phyloP scores from a whole-genome alignment of 2,888 invertebrate species.

The Hyposoter didymator region DNA sequence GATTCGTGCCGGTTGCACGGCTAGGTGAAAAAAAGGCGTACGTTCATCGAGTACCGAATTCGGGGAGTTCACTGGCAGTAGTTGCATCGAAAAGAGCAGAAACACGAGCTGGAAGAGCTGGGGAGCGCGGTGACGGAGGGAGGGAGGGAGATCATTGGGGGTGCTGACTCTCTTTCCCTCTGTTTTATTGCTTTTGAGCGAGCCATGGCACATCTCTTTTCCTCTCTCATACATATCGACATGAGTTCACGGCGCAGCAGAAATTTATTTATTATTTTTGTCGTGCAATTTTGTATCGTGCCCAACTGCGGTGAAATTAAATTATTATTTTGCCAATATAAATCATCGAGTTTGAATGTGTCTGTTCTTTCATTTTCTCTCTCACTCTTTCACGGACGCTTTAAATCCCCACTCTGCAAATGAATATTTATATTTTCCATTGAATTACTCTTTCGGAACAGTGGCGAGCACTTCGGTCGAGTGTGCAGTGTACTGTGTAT shows the following conservation, averaged over 20 bases:
- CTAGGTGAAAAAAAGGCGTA: conserved; percentile 69
- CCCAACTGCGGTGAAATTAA: conserved; percentile 83
- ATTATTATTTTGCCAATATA: conserved; percentile 84
- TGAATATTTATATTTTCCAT: conserved; percentile 85
- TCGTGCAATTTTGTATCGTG: conserved; percentile 83
- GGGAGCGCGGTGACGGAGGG: not conserved
- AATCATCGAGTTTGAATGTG: conserved; percentile 77
- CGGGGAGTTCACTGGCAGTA: conserved; percentile 56
- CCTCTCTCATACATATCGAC: conserved; percentile 75
- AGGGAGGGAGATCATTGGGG: conserved; percentile 64
- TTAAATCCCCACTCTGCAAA: conserved; percentile 79
- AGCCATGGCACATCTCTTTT: conserved; percentile 29
- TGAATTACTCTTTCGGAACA: conserved; percentile 83
- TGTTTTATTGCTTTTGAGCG: conserved; percentile 60
- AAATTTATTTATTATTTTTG: conserved; percentile 84
- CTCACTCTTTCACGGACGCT: conserved; percentile 65
- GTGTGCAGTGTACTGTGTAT: conserved; percentile 55
- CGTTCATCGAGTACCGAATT: conserved; percentile 59
- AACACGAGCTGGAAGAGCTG: conserved; percentile 10
- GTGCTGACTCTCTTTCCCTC: conserved; percentile 67
- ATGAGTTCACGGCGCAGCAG: conserved; percentile 77
- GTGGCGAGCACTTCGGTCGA: conserved; percentile 64
- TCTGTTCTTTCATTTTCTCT: conserved; percentile 61
- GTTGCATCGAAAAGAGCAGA: conserved; percentile 59
- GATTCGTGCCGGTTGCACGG: conserved; percentile 68